phyloP scores from a whole-genome alignment of 1,140 invertebrate species.

The Frieseomelitta varia region DNA sequence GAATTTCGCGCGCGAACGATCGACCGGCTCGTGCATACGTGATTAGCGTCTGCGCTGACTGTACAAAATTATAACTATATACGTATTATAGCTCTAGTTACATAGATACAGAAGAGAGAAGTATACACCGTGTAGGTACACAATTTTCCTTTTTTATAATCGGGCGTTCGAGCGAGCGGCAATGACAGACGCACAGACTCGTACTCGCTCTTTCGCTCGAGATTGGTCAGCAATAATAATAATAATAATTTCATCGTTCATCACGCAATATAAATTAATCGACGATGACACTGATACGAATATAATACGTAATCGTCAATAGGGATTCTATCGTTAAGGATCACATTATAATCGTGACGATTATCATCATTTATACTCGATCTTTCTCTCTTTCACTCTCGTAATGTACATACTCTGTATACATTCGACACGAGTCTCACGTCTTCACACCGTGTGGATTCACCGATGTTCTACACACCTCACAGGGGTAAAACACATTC shows the following conservation, averaged over 20 bases:
- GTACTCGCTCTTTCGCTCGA: neutral
- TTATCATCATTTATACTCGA: neutral
- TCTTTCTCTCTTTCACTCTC: neutral
- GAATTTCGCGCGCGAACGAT: constrained; percentile 10
- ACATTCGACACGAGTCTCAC: neutral
- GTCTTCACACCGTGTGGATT: neutral
- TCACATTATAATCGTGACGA: neutral
- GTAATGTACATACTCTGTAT: neutral
- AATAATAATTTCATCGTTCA: neutral
- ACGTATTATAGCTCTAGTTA: constrained; percentile 53
- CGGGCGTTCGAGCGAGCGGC: constrained; percentile 22
- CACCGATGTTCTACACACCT: neutral
- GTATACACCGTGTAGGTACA: constrained; percentile 59
- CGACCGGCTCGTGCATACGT: constrained; percentile 46
- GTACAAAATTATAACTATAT: constrained; percentile 71
- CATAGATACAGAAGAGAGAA: constrained; percentile 62
- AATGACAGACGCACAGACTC: constrained; percentile 1
- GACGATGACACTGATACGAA: too few relatives aligned
- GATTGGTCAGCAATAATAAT: too few relatives aligned
- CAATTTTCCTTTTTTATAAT: constrained; percentile 4
- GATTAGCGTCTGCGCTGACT: constrained; percentile 48
- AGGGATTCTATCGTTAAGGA: neutral
- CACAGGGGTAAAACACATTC: constrained; percentile 4
- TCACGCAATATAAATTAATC: neutral
- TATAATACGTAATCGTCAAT: neutral